phyloP scores from a whole-genome alignment of 2,888 invertebrate species.

The Microchrysa polita region DNA sequence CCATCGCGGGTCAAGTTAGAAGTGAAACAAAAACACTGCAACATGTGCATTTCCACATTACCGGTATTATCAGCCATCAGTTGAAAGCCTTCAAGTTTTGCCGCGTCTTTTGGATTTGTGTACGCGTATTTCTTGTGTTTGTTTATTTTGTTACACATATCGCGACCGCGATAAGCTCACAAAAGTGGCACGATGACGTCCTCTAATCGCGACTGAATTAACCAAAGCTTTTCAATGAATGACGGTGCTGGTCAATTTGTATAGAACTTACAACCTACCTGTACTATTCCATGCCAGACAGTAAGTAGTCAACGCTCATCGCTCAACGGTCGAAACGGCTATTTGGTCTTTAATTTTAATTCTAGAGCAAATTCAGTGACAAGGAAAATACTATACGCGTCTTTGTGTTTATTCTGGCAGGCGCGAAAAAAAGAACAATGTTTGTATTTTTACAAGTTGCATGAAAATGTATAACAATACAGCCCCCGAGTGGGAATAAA shows the following conservation, averaged over 20 bases:
- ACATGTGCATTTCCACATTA: not conserved
- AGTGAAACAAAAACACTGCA: not conserved
- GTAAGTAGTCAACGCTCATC: not conserved
- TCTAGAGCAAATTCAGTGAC: not conserved
- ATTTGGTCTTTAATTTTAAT: not conserved
- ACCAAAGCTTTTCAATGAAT: conserved; percentile 15
- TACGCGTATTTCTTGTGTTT: too few relatives aligned
- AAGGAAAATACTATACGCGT: too few relatives aligned
- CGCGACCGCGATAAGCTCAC: not conserved
- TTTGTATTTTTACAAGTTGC: too few relatives aligned
- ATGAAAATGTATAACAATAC: too few relatives aligned
- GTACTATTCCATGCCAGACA: not conserved
- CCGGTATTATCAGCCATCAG: not conserved
- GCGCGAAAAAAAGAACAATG: too few relatives aligned
- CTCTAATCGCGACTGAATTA: not conserved
- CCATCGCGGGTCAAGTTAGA: not conserved
- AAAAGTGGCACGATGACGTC: not conserved
- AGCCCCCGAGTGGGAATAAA: too few relatives aligned
- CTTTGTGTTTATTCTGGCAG: too few relatives aligned
- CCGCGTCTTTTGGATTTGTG: not conserved
- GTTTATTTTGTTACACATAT: not conserved
- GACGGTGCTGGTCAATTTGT: not conserved
- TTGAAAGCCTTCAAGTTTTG: not conserved
- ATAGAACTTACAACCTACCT: not conserved
- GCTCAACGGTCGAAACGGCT: not conserved